Conservation (phyloP, 2,888 invertebrate genomes). For the Anoplius nigerrimus region DNA sequence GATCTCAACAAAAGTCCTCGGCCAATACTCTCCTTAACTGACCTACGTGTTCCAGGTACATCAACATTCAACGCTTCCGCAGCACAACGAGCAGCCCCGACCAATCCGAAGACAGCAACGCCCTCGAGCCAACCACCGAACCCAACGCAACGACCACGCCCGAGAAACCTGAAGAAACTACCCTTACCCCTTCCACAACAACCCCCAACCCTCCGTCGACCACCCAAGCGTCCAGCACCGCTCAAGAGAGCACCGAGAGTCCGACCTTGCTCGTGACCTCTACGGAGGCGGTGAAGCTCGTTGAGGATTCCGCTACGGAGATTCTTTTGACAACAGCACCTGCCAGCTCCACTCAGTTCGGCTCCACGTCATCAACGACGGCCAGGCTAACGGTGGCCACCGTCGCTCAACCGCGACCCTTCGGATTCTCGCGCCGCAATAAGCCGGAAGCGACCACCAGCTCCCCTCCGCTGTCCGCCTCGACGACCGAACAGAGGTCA, state of each 20-base stretch:
- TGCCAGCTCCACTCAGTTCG: constrained; percentile 27
- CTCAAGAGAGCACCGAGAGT: neutral
- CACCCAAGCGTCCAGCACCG: constrained; percentile 11
- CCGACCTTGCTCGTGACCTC: neutral
- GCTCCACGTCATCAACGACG: constrained; percentile 45
- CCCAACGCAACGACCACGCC: constrained; percentile 17
- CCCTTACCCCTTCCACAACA: constrained; percentile 27
- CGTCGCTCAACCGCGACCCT: constrained; percentile 77
- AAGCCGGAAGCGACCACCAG: constrained; percentile 68
- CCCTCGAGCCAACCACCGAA: constrained; percentile 25
- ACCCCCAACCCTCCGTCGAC: constrained; percentile 19
- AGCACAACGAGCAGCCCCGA: constrained; percentile 60
- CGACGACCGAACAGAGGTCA: constrained; percentile 60
- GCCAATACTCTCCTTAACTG: neutral
- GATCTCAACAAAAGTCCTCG: neutral
- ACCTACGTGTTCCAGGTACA: constrained; percentile 72
- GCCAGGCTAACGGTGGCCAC: constrained; percentile 59
- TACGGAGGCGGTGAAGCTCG: constrained; percentile 54
- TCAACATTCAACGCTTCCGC: constrained; percentile 72
- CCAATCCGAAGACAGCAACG: constrained; percentile 16
- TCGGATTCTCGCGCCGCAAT: constrained; percentile 76
- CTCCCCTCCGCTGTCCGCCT: constrained; percentile 19
- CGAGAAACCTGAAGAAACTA: constrained; percentile 34
- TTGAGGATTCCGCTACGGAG: constrained; percentile 68
- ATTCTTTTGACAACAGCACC: constrained; percentile 63